Evolutionary conservation across 2,888 invertebrate genomes (phyloP).

Genomic region (Drosophila formosana): DNA sequence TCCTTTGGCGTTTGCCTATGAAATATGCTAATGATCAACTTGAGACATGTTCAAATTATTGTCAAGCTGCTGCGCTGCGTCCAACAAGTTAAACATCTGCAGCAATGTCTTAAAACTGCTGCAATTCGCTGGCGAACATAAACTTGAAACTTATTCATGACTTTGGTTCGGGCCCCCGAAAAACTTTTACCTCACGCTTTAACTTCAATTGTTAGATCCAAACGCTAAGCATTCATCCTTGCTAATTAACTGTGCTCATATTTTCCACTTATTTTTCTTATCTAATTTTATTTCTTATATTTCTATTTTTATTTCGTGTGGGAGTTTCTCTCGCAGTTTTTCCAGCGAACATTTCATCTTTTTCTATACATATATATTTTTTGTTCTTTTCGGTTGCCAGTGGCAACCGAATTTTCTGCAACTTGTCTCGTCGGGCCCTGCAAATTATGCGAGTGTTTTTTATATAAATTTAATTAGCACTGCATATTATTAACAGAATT

Average conservation of each 20-base stretch:
- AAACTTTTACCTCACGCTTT: constrained; percentile 17
- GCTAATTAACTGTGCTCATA: constrained; percentile 45
- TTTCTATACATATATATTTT: background rate
- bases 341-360: background rate
- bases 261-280: constrained; percentile 16
- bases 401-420: constrained; percentile 48
- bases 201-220: constrained; percentile 1
- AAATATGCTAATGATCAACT: constrained; percentile 81
- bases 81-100: constrained; percentile 57
- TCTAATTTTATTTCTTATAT: constrained; percentile 7
- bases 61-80: constrained; percentile 58
- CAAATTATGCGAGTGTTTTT: constrained; percentile 73
- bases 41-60: constrained; percentile 81
- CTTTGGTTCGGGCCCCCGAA: constrained; percentile 21
- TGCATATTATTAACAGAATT: constrained; percentile 42
- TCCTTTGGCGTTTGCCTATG: constrained; percentile 46
- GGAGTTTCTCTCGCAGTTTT: background rate
- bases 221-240: background rate
- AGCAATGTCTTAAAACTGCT: constrained; percentile 49
- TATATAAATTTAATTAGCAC: constrained; percentile 82
- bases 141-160: constrained; percentile 54
- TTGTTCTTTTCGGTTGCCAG: constrained; percentile 40
- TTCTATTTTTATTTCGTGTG: constrained; percentile 13
- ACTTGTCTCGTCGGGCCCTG: constrained; percentile 47
- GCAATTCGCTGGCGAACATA: constrained; percentile 40